Evolutionary conservation across 1,140 invertebrate genomes (phyloP), one percentile per base, ranked within the genome.

Genomic region (Hermatobates lingyangjiaoensis): DNA sequence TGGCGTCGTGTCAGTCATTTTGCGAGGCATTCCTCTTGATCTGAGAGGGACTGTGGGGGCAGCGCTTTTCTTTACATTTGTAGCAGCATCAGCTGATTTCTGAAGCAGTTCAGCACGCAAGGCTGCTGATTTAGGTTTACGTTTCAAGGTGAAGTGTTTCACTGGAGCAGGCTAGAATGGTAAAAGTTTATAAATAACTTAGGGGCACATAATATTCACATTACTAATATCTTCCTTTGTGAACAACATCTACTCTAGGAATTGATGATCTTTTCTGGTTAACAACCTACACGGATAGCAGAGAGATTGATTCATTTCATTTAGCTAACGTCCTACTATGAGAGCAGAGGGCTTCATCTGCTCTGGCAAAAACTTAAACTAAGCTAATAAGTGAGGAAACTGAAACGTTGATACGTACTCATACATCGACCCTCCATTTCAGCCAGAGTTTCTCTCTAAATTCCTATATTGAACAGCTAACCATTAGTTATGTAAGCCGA

Each of bases 61-160:
- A 45, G 81, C 77, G 50, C 80, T 80, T 62, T 92, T 91, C 68
- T 93, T 95, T 52, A 89, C 69, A 66, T 87, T 93, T 28, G 75
- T 83, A 20, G 84, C 79, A 15, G 83, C 87, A 68, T 97, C 92
- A 3, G 75, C 74, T 1, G 90, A 91, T 69, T 94, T 95, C 59
- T 89, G 85, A 27, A 96, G 63, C 18, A 96, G 66, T 62, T 97
- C 92, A 26, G 82, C 84, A 54, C 90, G 73, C 21, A 97, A 67
- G 2, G 85, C 77, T 1, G 88, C 87, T 52, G 91, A 94, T 69
- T 98, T 98, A 4, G 91, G 89, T 68, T 95, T 95, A 46, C 89
- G 77, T 69, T 92, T 94, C 2, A 96, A 64, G 27, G 82, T 87
- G 63, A 98, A 98, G 71, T 97, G 91, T 69, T 95, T 94, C 1